Conservation (phyloP, 2,797 vertebrate genomes). For the Mormyrus proboscirostris region DNA sequence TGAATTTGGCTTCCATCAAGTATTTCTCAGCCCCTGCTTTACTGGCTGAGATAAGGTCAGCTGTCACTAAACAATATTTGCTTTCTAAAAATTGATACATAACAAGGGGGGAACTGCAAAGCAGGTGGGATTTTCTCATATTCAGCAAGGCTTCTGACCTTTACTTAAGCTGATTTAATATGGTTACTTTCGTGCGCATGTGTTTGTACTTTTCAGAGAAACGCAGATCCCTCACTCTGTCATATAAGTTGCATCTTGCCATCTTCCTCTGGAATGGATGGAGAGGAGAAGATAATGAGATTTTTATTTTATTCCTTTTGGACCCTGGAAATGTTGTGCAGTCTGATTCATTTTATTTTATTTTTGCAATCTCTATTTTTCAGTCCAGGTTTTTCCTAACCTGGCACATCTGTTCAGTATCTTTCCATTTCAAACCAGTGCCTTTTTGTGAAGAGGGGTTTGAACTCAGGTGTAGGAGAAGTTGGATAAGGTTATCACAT, state of each 20-base stretch:
- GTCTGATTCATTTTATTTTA: not conserved
- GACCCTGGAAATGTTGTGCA: not conserved
- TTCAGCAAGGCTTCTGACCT: slow-evolving; percentile 56
- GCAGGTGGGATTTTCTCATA: slow-evolving; percentile 54
- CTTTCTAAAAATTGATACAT: slow-evolving; percentile 61
- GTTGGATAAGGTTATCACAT: not conserved
- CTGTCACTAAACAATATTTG: slow-evolving; percentile 65
- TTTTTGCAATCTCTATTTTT: not conserved
- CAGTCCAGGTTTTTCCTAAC: not conserved
- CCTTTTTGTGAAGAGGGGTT: not conserved
- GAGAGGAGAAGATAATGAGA: not conserved
- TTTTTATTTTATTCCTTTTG: slow-evolving; percentile 4
- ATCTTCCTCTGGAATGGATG: not conserved
- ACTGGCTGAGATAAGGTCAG: slow-evolving; percentile 69
- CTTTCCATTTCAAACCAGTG: not conserved
- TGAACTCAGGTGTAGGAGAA: not conserved
- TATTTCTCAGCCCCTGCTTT: slow-evolving; percentile 16
- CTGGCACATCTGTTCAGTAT: slow-evolving; percentile 3
- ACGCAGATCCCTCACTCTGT: slow-evolving; percentile 7
- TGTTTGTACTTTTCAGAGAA: slow-evolving; percentile 42
- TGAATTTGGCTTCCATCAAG: slow-evolving; percentile 52
- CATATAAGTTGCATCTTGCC: not conserved
- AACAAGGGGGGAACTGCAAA: slow-evolving; percentile 56
- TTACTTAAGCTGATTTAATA: slow-evolving; percentile 56
- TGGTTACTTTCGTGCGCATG: slow-evolving; percentile 37